Evolutionary conservation across 2,113 vertebrate genomes (phyloP).

Genomic region (Elgaria multicarinata): DNA sequence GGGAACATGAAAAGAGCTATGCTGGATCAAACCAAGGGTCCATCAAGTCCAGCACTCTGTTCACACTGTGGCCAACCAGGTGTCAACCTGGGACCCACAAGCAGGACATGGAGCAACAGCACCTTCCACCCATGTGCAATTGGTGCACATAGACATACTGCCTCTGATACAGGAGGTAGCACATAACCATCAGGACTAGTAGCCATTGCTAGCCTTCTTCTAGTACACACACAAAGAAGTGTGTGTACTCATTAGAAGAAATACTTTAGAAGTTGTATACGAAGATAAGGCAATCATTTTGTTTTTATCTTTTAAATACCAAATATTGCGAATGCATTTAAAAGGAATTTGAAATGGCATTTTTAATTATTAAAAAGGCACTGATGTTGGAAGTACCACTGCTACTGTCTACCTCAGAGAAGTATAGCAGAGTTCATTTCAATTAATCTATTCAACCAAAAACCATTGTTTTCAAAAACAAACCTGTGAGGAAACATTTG

Average conservation of each 20-base stretch:
- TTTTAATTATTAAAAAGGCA: background rate
- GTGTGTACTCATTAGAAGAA: background rate
- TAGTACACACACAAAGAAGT: too few species aligned
- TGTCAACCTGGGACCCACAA: too few species aligned
- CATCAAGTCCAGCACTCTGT: too few species aligned
- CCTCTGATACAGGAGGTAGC: too few species aligned
- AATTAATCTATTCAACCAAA: background rate
- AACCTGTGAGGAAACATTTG: background rate
- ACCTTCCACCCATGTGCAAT: too few species aligned
- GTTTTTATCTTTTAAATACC: background rate
- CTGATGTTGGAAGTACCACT: background rate
- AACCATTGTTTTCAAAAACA: background rate
- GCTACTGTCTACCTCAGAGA: background rate
- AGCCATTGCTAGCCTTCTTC: too few species aligned
- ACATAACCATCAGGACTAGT: too few species aligned
- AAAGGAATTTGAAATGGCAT: background rate
- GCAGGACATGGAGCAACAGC: too few species aligned
- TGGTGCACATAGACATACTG: too few species aligned
- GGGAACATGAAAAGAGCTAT: too few species aligned
- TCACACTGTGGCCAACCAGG: too few species aligned
- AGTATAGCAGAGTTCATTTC: background rate
- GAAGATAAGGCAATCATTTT: background rate
- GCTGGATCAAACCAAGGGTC: too few species aligned
- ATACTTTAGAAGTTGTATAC: background rate
- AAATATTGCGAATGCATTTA: background rate